Conservation (phyloP, 1,140 invertebrate genomes). For the Cydia strobilella region DNA sequence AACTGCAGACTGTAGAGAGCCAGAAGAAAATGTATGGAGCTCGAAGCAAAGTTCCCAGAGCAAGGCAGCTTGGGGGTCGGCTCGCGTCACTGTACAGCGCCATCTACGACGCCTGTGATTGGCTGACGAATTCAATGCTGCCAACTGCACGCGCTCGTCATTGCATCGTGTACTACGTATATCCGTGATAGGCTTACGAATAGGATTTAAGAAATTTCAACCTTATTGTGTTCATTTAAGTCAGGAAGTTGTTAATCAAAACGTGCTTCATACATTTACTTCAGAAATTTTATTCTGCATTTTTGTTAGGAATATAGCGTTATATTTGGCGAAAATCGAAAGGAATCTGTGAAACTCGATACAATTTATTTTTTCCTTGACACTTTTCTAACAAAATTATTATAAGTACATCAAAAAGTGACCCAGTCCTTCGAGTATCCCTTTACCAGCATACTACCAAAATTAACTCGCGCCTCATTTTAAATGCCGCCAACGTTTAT, state of each 20-base stretch:
- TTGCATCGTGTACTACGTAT: constrained; percentile 72
- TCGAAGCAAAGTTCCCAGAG: constrained; percentile 78
- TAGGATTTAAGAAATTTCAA: constrained; percentile 42
- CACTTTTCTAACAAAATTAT: constrained; percentile 53
- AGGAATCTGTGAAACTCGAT: constrained; percentile 35
- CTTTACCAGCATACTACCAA: constrained; percentile 65
- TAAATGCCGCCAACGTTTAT: constrained; percentile 77
- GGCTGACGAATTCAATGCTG: constrained; percentile 53
- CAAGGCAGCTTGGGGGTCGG: constrained; percentile 74
- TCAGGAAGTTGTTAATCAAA: constrained; percentile 38
- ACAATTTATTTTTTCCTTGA: constrained; percentile 51
- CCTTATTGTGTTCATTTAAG: constrained; percentile 32
- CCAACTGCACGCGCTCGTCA: constrained; percentile 55
- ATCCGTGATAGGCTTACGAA: constrained; percentile 69
- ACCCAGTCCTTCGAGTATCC: constrained; percentile 67
- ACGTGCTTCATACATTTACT: constrained; percentile 62
- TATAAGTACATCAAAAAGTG: constrained; percentile 77
- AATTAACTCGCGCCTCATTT: constrained; percentile 75
- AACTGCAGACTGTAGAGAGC: constrained; percentile 79
- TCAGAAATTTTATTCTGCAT: constrained; percentile 59
- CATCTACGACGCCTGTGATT: constrained; percentile 69
- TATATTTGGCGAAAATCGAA: constrained; percentile 45
- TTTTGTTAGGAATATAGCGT: constrained; percentile 51
- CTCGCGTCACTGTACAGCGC: constrained; percentile 75
- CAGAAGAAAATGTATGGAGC: constrained; percentile 81